phyloP scores from a whole-genome alignment of 2,113 vertebrate species.

The Pteronura brasiliensis region DNA sequence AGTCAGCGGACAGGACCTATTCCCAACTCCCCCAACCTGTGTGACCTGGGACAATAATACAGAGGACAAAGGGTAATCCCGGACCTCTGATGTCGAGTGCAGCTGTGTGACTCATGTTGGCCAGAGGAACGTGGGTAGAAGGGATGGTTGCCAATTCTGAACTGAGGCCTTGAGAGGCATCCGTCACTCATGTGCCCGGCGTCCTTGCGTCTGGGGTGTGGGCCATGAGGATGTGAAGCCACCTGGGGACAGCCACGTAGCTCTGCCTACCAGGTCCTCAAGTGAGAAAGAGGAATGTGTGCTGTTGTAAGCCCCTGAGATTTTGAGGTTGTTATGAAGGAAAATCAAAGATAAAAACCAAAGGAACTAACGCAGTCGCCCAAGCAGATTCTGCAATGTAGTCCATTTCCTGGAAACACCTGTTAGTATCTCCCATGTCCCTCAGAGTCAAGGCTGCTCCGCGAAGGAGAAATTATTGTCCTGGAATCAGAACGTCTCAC shows the following conservation, averaged over 20 bases:
- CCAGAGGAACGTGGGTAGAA: neutral
- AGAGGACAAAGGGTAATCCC: neutral
- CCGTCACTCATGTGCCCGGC: fast-evolving
- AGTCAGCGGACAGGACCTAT: neutral
- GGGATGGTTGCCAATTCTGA: neutral
- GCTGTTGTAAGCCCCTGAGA: too few relatives aligned
- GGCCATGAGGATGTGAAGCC: fast-evolving
- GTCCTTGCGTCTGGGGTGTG: neutral
- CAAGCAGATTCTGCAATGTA: neutral
- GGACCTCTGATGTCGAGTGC: neutral
- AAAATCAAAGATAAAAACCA: neutral
- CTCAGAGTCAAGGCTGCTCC: neutral
- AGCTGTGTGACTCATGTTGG: neutral
- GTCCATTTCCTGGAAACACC: neutral
- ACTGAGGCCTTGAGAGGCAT: neutral
- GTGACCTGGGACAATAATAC: neutral
- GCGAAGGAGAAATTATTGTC: too few relatives aligned
- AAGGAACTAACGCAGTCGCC: neutral
- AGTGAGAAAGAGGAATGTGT: neutral
- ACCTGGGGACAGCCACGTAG: neutral
- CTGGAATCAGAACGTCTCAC: neutral
- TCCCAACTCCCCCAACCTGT: fast-evolving
- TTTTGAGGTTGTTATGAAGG: neutral
- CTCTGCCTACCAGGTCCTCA: neutral
- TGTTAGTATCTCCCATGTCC: neutral